Evolutionary conservation across 1,140 invertebrate genomes (phyloP).

Genomic region (Drosophila nebulosa): DNA sequence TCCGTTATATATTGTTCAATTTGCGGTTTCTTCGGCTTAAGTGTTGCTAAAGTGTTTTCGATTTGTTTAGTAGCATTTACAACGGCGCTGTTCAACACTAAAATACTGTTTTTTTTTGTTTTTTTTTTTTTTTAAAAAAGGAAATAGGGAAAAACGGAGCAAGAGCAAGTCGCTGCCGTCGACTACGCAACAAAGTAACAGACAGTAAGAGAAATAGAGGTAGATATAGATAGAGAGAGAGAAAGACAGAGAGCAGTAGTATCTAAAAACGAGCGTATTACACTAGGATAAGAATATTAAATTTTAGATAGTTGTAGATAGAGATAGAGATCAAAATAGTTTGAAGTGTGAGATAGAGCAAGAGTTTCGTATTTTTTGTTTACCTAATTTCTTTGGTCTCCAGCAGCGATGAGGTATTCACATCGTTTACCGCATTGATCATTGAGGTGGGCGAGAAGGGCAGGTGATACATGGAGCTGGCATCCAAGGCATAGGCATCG

Average conservation of each 20-base stretch:
- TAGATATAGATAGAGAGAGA: slow-evolving; percentile 16
- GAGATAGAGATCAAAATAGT: not conserved
- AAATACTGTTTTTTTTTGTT: slow-evolving; percentile 30
- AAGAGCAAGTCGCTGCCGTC: slow-evolving; percentile 29
- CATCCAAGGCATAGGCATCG: slow-evolving; percentile 71
- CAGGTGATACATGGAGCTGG: slow-evolving; percentile 77
- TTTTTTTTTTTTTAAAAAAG: too few relatives aligned
- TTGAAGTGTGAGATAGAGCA: slow-evolving; percentile 19
- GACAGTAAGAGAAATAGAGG: slow-evolving; percentile 12
- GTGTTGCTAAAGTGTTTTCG: slow-evolving; percentile 13
- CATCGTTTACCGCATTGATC: slow-evolving; percentile 79
- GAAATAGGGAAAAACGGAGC: slow-evolving; percentile 31
- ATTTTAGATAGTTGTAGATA: slow-evolving; percentile 9
- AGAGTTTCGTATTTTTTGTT: slow-evolving; percentile 35
- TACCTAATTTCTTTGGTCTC: slow-evolving; percentile 81
- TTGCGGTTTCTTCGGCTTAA: slow-evolving; percentile 14
- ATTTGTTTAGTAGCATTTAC: slow-evolving; percentile 40
- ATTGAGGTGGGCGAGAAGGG: slow-evolving; percentile 79
- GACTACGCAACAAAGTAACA: slow-evolving; percentile 42
- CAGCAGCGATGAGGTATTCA: slow-evolving; percentile 73
- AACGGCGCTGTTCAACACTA: slow-evolving; percentile 55
- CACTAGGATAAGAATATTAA: slow-evolving; percentile 15
- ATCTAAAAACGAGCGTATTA: slow-evolving; percentile 36
- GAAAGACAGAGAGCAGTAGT: slow-evolving; percentile 27
- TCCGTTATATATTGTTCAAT: slow-evolving; percentile 14